phyloP scores from a whole-genome alignment of 2,888 invertebrate species.

The Schrankia costaestrigalis region DNA sequence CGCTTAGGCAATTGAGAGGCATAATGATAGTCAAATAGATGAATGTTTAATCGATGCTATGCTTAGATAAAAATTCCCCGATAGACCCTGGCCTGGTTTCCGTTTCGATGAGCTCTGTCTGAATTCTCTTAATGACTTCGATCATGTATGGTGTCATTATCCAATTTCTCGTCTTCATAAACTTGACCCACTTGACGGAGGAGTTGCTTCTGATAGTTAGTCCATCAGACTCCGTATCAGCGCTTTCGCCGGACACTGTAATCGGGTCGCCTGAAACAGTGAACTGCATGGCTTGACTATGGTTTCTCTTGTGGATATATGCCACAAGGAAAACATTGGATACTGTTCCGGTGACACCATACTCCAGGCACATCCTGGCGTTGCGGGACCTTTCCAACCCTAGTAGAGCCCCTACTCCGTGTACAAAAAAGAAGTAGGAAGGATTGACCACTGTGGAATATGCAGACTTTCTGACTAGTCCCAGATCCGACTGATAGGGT shows the following conservation, averaged over 20 bases:
- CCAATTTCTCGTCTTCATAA: neutral
- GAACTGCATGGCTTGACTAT: neutral
- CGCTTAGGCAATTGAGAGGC: too few relatives aligned
- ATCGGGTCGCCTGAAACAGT: neutral
- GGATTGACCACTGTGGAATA: conserved; percentile 1
- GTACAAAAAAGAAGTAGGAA: conserved; percentile 2
- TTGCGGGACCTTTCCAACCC: neutral
- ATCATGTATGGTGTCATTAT: neutral
- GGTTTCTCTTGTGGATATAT: conserved; percentile 1
- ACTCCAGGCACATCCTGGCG: conserved; percentile 1
- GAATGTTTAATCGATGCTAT: neutral
- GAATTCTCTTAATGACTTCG: neutral
- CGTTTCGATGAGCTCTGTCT: neutral
- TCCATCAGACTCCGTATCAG: neutral
- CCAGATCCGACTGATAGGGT: neutral
- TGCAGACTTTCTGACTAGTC: neutral
- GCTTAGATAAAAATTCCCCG: conserved; percentile 1
- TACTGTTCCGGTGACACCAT: neutral
- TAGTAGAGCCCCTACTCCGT: conserved; percentile 1
- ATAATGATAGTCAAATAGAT: too few relatives aligned
- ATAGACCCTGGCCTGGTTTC: neutral
- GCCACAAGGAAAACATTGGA: neutral
- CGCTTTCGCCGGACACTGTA: neutral
- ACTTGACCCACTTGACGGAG: neutral
- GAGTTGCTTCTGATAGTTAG: neutral